phyloP scores from a whole-genome alignment of 2,888 invertebrate genomes.

The Lasioglossum morio region DNA sequence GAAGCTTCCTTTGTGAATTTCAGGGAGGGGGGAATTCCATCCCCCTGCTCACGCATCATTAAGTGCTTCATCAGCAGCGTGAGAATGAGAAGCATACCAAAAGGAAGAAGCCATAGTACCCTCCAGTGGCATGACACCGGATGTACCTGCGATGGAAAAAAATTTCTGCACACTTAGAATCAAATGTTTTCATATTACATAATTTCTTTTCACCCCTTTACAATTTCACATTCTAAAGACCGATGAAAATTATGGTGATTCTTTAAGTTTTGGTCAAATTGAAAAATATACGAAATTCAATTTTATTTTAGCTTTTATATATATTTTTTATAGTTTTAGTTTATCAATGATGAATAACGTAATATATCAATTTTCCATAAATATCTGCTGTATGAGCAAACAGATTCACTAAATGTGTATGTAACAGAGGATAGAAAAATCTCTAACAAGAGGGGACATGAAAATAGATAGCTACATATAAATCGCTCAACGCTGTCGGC shows the following conservation, averaged over 20 bases:
- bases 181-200: background rate
- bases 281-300: background rate
- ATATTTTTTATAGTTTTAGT: background rate
- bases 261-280: background rate
- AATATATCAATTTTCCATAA: background rate
- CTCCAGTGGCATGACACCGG: background rate
- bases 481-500: background rate
- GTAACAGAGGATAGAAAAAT: background rate
- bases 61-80: conserved; percentile 21
- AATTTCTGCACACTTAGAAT: background rate
- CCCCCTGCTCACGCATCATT: conserved; percentile 16
- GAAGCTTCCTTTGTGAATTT: conserved; percentile 6
- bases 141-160: conserved; percentile 1
- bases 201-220: too few species aligned
- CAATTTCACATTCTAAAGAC: background rate
- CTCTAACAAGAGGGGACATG: background rate
- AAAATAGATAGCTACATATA: background rate
- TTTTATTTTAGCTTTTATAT: background rate
- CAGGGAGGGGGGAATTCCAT: background rate
- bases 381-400: background rate
- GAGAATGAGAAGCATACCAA: conserved; percentile 15
- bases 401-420: background rate
- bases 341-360: background rate
- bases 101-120: conserved; percentile 16
- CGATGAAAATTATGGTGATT: background rate